A percentile compares a stretch with the other conserved stretches of the same genome.
Evolutionary conservation across 2,797 vertebrate species (phyloP).

Genomic region (Oryzias sinensis): DNA sequence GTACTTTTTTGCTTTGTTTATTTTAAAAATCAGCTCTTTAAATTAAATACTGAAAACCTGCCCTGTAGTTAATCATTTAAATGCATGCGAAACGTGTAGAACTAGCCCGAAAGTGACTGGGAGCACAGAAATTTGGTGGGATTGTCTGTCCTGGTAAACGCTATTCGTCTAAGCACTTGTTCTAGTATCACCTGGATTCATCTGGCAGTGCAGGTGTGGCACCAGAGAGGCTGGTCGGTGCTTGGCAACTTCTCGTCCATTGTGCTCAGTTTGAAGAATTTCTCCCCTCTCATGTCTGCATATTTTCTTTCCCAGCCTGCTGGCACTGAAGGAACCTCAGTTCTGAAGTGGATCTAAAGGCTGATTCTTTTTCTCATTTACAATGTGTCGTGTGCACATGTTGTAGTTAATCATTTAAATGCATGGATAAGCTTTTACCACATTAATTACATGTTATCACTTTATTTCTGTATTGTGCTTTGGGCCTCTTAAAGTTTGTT

Average conservation of each 20-base stretch:
- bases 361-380: no score
- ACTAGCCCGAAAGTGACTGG: background rate
- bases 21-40: background rate
- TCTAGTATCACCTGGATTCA: conserved; percentile 38
- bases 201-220: conserved; percentile 55
- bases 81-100: conserved; percentile 2
- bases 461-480: no score
- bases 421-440: no score
- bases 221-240: conserved; percentile 12
- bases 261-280: conserved; percentile 40
- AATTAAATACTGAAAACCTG: background rate
- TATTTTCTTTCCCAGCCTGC: conserved; percentile 34
- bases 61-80: no score
- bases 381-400: no score
- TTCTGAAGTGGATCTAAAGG: no score
- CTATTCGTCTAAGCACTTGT: conserved; percentile 38
- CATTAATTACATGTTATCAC: no score
- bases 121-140: background rate
- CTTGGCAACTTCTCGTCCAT: conserved; percentile 12
- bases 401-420: no score
- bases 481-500: no score
- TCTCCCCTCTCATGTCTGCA: conserved; percentile 41
- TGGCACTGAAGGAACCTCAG: conserved; percentile 13
- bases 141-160: background rate
- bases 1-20: background rate